Base-by-base conservation (phyloP, 2,888 invertebrate genomes). In the Chloromyia formosa region DNA sequence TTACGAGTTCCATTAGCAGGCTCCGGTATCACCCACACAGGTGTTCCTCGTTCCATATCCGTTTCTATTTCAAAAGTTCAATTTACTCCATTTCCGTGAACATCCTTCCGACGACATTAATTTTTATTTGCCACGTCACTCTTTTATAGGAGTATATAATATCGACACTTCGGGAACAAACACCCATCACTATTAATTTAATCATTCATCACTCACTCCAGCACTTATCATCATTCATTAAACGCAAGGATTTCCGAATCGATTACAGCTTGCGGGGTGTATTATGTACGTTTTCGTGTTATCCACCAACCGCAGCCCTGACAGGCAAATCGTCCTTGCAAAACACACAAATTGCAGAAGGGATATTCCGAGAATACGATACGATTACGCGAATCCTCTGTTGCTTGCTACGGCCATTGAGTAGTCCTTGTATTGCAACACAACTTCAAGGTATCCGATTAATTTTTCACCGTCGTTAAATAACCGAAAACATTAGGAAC, bases 21-120 rank as follows among this genome's bases (percentile, higher is more conserved):
- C 40, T 71, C 71, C 35, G 71, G 71, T 56, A 71, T 71, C 16
- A 71, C 58, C 71, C 71, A 71, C 18, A 71, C 58, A 40, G 71
- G 71, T 40, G 56, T 71, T 42, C 56, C 58, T 35, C 71, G 35
- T 56, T 71, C 71, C 71, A 71, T 71, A 56, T 56, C 22, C 56
- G 56, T 56, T 20, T 53, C 16, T 53, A 10, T 5, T 53, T 53
- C 4, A 53, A 53, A 53, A 53, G 4, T n/a, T 53, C 18, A 20
- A n/a, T 20, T 56, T 20, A 20, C 56, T 56, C 10, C 16, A 49
- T 49, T 49, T n/a, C 16, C 49, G 49, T 3, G 3, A 49, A n/a
- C 14, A n/a, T 49, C 49, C 49, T 49, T 49, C 3, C 10, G 5
- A 12, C 27, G 12, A 49, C 49, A 12, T 12, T 10, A 12, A 49